Base-by-base conservation (phyloP, 2,888 invertebrate genomes). In the Unio delphinus region DNA sequence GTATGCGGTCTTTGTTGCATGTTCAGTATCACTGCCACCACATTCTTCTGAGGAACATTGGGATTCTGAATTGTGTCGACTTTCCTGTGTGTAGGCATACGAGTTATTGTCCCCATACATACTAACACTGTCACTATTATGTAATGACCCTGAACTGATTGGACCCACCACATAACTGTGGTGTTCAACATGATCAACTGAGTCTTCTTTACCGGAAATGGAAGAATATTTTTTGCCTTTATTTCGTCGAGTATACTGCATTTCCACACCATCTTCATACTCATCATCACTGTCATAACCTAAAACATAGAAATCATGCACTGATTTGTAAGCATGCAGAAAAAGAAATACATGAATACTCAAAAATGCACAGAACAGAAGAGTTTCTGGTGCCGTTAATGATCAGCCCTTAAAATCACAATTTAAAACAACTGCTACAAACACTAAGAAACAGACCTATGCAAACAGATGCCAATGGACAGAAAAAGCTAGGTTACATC, bases 231-330 rank as follows among this genome's bases (percentile, higher is more conserved):
- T 84, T 84, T 86, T 87, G 73, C 86, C 87, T 61, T 83, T 83
- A 75, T 80, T 85, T 73, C 82, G 77, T 55, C 84, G 81, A 61
- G 83, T 83, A 77, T 85, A 84, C 67, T 74, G 80, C 61, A 83
- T 76, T 67, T 80, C 82, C 55, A 81, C 82, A 55, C 75, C 76
- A 66, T 84, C 83, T 67, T 83, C 86, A 69, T 83, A 82, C 66
- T 86, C 87, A 69, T 88, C 88, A 75, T 88, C 88, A 57, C 86
- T 82, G 75, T 88, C 87, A 81, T 84, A 87, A 73, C 88, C 88
- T 88, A 87, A 63, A 88, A 85, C 80, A 70, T 76, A 83, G 78
- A 76, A 80, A 80, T 74, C 80, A 80, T 80, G 82, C 82, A 80
- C 55, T 61, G 73, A 73, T 80, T 45, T 45, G 45, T 45, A 45